Conservation (phyloP, 2,113 vertebrate genomes). For the Miniopterus natalensis region DNA sequence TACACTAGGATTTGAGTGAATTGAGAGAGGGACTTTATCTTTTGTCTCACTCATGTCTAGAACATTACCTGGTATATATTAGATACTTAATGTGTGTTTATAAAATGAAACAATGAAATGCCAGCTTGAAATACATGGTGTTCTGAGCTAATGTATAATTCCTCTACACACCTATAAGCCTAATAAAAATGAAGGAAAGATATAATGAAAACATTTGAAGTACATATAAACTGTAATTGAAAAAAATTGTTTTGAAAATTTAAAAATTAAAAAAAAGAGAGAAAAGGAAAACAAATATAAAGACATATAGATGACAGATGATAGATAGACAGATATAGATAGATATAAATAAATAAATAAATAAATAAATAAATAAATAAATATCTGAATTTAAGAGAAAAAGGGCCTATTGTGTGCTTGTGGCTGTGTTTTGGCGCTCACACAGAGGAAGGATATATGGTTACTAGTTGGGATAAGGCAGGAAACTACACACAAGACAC, state of each 20-base stretch:
- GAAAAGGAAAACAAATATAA: not conserved
- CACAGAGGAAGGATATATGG: not conserved
- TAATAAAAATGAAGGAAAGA: not conserved
- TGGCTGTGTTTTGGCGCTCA: not conserved
- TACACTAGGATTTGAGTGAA: not conserved
- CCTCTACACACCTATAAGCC: not conserved
- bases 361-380: not conserved
- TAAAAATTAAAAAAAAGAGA: not conserved
- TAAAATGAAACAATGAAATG: not conserved
- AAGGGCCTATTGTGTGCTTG: not conserved
- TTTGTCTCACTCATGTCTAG: slow-evolving; percentile 18
- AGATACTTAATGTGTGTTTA: not conserved
- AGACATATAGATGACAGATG: not conserved
- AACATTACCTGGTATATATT: not conserved
- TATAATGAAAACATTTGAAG: not conserved
- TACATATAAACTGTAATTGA: not conserved
- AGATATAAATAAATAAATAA: not conserved
- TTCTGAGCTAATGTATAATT: slow-evolving; percentile 7
- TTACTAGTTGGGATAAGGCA: not conserved
- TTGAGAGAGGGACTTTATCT: not conserved
- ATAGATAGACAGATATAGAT: not conserved
- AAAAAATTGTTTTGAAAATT: not conserved
- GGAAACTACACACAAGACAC: not conserved
- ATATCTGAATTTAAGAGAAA: not conserved
- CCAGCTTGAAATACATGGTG: not conserved